Base-by-base conservation (phyloP, 2,113 vertebrate genomes). In the Girardinichthys multiradiatus region DNA sequence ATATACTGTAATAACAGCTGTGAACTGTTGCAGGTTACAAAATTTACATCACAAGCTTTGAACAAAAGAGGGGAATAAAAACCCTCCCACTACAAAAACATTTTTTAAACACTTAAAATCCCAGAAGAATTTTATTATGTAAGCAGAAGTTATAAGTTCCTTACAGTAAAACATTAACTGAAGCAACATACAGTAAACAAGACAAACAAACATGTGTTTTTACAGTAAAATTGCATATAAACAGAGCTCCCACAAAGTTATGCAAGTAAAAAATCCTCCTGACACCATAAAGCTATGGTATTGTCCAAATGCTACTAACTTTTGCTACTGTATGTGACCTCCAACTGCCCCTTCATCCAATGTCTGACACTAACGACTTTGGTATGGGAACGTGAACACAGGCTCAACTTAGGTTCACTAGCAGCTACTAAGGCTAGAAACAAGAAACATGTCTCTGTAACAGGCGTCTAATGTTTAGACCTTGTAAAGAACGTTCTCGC, bases 111-210 rank as follows among this genome's bases (percentile, higher is more conserved):
- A 31, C 11, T 76, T 68, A 8, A 51, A 81, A 80, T 59, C 35
- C 84, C 88, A 86, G 81, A 76, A 84, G 77, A 63, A 58, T 80
- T 91, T 91, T 92, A 91, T 91, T 91, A 72, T 91, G 84, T 86
- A 89, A 84, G 83, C 84, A 76, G 67, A 81, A 61, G 68, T 68
- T 74, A 73, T 62, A 78, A 27, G 31, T 74, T 80, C 59, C 64
- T 79, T 76, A 87, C 86, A 83, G 72, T 81, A 86, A 72, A 84
- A 76, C 68, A 80, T 71, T 66, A 83, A 83, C 63, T 64, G 69
- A 87, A 79, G 77, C 65, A 83, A 84, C 51, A 68, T 70, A 64
- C 70, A 27, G 29, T 62, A 60, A 45, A 80, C 72, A 79, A 61
- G 71, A 76, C 79, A 65, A 59, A 60, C 62, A 83, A 54, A 85